Conservation (phyloP, 2,888 invertebrate species). For the Philaethria dido region DNA sequence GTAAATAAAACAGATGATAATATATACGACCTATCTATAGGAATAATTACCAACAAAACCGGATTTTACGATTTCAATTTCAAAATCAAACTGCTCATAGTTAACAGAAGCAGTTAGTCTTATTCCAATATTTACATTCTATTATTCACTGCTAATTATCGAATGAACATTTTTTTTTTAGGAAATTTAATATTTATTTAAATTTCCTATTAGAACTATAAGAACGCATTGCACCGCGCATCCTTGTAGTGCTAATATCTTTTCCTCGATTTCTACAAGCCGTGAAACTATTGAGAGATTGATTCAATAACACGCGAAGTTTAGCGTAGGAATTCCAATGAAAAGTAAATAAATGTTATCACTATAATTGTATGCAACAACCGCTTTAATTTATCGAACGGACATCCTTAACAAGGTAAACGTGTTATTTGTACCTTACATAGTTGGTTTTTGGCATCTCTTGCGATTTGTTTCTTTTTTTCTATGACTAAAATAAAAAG, state of each 20-base stretch:
- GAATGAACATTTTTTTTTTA: not conserved
- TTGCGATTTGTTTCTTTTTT: slow-evolving; percentile 9
- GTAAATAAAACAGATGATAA: too few species aligned
- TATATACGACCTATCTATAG: too few species aligned
- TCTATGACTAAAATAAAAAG: not conserved
- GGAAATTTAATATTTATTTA: not conserved
- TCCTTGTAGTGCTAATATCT: slow-evolving; percentile 48
- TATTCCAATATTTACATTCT: too few species aligned
- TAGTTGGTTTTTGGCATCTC: slow-evolving; percentile 12
- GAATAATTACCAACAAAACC: too few species aligned
- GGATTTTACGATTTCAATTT: too few species aligned
- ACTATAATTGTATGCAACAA: slow-evolving; percentile 19
- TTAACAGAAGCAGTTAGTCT: not conserved
- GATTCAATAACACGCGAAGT: slow-evolving; percentile 41
- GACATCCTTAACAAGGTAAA: slow-evolving; percentile 30
- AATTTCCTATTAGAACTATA: too few species aligned
- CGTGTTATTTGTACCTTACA: not conserved
- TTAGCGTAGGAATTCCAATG: slow-evolving; percentile 32
- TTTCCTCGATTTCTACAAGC: slow-evolving; percentile 72
- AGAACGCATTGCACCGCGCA: slow-evolving; percentile 29
- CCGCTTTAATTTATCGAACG: slow-evolving; percentile 27
- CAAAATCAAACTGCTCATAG: not conserved
- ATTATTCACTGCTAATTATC: not conserved
- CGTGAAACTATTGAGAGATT: slow-evolving; percentile 53
- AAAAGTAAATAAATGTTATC: slow-evolving; percentile 37